Conservation (phyloP, 1,140 invertebrate genomes). For the Lordiphosa clarofinis region DNA sequence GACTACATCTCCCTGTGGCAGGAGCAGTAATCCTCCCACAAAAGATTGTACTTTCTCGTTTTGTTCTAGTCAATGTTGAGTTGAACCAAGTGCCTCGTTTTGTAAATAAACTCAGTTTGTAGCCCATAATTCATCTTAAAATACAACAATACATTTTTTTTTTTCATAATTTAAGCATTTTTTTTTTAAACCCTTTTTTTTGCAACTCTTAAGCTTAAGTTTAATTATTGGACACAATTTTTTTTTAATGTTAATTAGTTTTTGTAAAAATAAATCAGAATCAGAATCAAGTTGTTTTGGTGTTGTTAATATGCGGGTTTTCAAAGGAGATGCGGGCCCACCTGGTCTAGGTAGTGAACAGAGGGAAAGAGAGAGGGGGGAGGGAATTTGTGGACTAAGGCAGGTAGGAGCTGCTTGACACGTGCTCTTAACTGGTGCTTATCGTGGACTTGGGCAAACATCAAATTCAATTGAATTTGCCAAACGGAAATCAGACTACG, state of each 20-base stretch:
- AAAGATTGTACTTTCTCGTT: constrained; percentile 22
- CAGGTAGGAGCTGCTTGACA: too few species aligned
- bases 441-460: constrained; percentile 27
- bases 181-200: constrained; percentile 20
- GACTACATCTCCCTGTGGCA: constrained; percentile 95
- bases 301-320: neutral
- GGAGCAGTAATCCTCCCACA: constrained; percentile 80
- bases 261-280: constrained; percentile 32
- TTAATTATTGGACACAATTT: constrained; percentile 34
- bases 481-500: constrained; percentile 28
- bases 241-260: constrained; percentile 46
- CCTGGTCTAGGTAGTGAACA: too few species aligned
- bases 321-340: too few species aligned
- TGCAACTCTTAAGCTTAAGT: constrained; percentile 19
- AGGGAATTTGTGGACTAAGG: too few species aligned
- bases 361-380: too few species aligned
- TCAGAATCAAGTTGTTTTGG: constrained; percentile 1
- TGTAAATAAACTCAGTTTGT: constrained; percentile 54
- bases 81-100: constrained; percentile 66
- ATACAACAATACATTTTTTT: constrained; percentile 27
- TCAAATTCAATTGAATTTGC: constrained; percentile 29
- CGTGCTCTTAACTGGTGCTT: constrained; percentile 11
- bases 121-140: neutral
- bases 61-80: constrained; percentile 65
- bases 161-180: constrained; percentile 13